Percentiles rank a stretch among this genome's conserved stretches.
Conservation (phyloP, 2,888 invertebrate species). For the Synergus umbraculus region DNA sequence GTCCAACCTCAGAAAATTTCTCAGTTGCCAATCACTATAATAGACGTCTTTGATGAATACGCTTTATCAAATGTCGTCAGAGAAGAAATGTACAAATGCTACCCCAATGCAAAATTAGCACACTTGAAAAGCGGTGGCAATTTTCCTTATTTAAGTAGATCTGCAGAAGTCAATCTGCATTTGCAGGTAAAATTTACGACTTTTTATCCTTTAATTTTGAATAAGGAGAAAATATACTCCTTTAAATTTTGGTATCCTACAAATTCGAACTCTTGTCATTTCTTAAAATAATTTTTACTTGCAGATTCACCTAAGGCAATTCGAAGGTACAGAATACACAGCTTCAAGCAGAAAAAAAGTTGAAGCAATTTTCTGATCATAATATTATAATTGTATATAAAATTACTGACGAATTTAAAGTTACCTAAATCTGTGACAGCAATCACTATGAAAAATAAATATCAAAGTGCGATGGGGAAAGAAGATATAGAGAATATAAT, state of each 20-base stretch:
- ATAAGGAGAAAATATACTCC: conserved; percentile 1
- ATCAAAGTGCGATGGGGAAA: neutral
- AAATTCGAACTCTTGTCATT: neutral
- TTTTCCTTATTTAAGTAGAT: conserved; percentile 92
- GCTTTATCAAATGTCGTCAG: conserved; percentile 88
- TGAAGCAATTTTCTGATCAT: conserved; percentile 22
- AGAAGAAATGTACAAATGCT: conserved; percentile 91
- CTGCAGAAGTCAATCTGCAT: conserved; percentile 93
- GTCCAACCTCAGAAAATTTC: conserved; percentile 87
- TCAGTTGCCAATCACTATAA: conserved; percentile 86
- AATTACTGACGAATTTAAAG: conserved; percentile 2
- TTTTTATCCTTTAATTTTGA: conserved; percentile 35
- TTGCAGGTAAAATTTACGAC: conserved; percentile 82
- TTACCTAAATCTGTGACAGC: neutral
- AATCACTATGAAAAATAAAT: neutral
- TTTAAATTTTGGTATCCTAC: neutral
- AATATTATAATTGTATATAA: conserved; percentile 26
- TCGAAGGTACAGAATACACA: conserved; percentile 82
- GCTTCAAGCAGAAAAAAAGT: conserved; percentile 78
- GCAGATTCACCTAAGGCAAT: conserved; percentile 86
- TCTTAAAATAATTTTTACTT: conserved; percentile 63
- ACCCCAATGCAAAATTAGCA: conserved; percentile 90
- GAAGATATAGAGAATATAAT: neutral
- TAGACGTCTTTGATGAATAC: conserved; percentile 94
- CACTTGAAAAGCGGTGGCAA: conserved; percentile 94